phyloP scores from a whole-genome alignment of 2,888 invertebrate genomes.

The Ophioninae sp. region DNA sequence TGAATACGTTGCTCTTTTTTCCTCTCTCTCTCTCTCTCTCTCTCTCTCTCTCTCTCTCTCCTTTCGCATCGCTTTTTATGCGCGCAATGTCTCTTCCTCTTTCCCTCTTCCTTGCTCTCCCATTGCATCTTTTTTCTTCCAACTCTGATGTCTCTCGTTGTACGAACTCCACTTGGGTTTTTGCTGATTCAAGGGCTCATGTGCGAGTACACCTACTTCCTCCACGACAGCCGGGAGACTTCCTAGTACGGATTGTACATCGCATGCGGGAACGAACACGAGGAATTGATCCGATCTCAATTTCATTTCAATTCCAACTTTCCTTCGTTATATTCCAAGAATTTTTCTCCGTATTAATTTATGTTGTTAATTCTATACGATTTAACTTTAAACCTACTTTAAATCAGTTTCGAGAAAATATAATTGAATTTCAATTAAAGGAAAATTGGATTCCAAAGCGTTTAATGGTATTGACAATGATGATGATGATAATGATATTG shows the following conservation, averaged over 20 bases:
- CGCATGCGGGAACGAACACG: constrained; percentile 10
- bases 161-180: constrained; percentile 34
- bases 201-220: constrained; percentile 57
- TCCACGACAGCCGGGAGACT: constrained; percentile 50
- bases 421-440: too few relatives aligned
- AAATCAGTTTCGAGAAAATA: too few relatives aligned
- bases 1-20: too few relatives aligned
- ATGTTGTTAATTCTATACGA: too few relatives aligned
- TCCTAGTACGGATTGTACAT: constrained; percentile 59
- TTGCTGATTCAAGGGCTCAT: constrained; percentile 41
- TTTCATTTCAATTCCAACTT: not conserved
- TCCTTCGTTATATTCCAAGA: not conserved
- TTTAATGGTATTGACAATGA: too few relatives aligned
- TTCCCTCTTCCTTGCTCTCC: not conserved
- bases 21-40: too few relatives aligned
- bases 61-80: constrained; percentile 27
- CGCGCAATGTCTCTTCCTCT: too few relatives aligned
- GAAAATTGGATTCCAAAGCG: too few relatives aligned
- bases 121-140: constrained; percentile 21
- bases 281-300: not conserved
- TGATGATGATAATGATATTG: constrained; percentile 53
- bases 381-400: too few relatives aligned
- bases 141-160: constrained; percentile 32
- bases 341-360: too few relatives aligned
- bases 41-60: constrained; percentile 42